These are phyloP conservation scores for Phortica variegata DNA, from an alignment of 1,140 invertebrate genomes.

Conservation along the genomic window DNA sequence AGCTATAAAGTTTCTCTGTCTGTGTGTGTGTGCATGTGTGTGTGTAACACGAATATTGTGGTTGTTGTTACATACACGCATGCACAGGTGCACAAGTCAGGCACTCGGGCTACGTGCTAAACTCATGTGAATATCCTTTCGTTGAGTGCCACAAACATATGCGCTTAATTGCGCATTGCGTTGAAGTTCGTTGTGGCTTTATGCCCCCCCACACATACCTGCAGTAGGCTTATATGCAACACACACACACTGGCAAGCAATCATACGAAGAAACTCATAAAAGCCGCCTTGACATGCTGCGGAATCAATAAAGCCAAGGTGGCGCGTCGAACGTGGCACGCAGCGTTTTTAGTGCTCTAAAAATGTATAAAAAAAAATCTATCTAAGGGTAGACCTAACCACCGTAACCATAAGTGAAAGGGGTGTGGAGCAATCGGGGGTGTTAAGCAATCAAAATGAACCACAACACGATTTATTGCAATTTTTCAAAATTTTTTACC, in stretches of 20 bases:
- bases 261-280: slow-evolving; percentile 35
- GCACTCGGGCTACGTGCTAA: not conserved
- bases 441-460: slow-evolving; percentile 22
- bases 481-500: slow-evolving; percentile 32
- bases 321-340: slow-evolving; percentile 24
- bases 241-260: slow-evolving; percentile 5
- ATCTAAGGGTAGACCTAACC: too few species aligned
- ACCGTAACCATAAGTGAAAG: too few species aligned
- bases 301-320: slow-evolving; percentile 56
- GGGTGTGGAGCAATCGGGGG: too few species aligned
- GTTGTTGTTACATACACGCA: not conserved
- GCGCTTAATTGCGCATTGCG: slow-evolving; percentile 52
- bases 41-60: not conserved
- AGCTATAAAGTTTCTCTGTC: slow-evolving; percentile 50
- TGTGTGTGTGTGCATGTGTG: too few species aligned
- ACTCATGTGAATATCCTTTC: not conserved
- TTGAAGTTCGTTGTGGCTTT: slow-evolving; percentile 20
- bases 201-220: too few species aligned
- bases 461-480: slow-evolving; percentile 43
- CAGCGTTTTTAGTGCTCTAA: slow-evolving; percentile 17
- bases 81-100: not conserved
- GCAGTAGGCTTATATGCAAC: too few species aligned
- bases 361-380: slow-evolving; percentile 20
- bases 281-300: slow-evolving; percentile 36
- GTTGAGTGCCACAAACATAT: slow-evolving; percentile 36